phyloP scores from a whole-genome alignment of 2,797 vertebrate genomes.

The Pseudomugil tenellus region DNA sequence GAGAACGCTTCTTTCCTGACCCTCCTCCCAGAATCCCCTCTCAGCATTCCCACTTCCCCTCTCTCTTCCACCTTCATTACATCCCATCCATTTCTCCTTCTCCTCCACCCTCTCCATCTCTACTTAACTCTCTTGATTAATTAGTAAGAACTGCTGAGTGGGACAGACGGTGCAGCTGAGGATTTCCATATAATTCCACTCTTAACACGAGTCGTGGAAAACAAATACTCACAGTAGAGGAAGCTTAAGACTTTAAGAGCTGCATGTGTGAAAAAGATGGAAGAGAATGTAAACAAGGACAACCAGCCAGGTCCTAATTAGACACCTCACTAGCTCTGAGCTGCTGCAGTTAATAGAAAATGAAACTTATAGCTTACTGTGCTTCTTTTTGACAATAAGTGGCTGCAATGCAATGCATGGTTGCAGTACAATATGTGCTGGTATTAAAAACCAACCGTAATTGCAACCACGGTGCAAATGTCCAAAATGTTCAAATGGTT shows the following conservation, averaged over 20 bases:
- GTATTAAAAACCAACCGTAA: too few species aligned
- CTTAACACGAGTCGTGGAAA: slow-evolving; percentile 56
- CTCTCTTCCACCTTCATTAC: neutral
- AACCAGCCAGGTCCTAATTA: slow-evolving; percentile 41
- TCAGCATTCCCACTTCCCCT: slow-evolving; percentile 6
- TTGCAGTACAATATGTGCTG: too few species aligned
- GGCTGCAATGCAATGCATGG: neutral
- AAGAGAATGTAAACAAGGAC: slow-evolving; percentile 7
- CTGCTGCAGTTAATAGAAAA: slow-evolving; percentile 9
- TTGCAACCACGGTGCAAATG: too few species aligned
- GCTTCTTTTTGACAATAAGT: neutral
- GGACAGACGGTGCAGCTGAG: slow-evolving; percentile 32
- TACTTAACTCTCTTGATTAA: slow-evolving; percentile 63
- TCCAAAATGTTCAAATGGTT: neutral
- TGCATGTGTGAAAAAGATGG: slow-evolving; percentile 24
- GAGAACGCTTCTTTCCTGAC: slow-evolving; percentile 4
- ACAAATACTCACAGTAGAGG: slow-evolving; percentile 51
- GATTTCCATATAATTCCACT: slow-evolving; percentile 53
- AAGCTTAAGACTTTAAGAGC: slow-evolving; percentile 9
- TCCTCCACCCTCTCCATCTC: slow-evolving; percentile 15
- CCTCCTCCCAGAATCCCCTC: neutral
- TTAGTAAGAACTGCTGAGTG: slow-evolving; percentile 65
- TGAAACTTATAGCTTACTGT: slow-evolving; percentile 5
- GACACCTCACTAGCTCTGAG: slow-evolving; percentile 33
- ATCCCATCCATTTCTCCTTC: slow-evolving; percentile 4